Conservation (phyloP, 2,797 vertebrate genomes). For the Leontopithecus rosalia region DNA sequence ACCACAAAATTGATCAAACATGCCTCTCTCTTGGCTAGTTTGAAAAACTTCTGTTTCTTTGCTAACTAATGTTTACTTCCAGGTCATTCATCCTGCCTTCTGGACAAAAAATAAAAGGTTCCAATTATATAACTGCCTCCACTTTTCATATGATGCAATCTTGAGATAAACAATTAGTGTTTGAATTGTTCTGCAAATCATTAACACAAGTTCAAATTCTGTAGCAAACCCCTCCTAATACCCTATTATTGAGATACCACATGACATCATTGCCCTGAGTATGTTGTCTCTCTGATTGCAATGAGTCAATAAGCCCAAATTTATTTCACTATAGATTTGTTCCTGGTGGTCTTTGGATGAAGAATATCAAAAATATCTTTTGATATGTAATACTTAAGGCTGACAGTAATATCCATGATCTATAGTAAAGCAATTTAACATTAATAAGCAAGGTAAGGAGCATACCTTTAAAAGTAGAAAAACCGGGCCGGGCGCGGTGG, state of each 20-base stretch:
- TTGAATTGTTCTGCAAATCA: neutral
- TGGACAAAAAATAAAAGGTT: neutral
- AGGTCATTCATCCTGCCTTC: neutral
- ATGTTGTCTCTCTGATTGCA: neutral
- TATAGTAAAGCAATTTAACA: neutral
- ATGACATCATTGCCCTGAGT: no score
- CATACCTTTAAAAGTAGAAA: neutral
- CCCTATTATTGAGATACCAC: neutral
- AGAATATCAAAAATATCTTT: neutral
- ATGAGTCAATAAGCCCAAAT: neutral
- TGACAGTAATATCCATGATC: neutral
- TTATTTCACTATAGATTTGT: neutral
- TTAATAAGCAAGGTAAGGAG: neutral
- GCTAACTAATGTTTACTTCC: neutral
- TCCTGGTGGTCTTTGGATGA: neutral
- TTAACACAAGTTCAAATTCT: neutral
- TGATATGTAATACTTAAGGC: neutral
- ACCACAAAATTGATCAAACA: neutral
- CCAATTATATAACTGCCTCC: neutral
- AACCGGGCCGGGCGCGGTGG: neutral
- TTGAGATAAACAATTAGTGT: neutral
- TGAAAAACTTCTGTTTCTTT: neutral
- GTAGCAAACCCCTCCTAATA: neutral
- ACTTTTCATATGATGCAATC: neutral
- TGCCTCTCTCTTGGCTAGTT: neutral